Conservation (phyloP, 2,888 invertebrate genomes). For the Apamea crenata region DNA sequence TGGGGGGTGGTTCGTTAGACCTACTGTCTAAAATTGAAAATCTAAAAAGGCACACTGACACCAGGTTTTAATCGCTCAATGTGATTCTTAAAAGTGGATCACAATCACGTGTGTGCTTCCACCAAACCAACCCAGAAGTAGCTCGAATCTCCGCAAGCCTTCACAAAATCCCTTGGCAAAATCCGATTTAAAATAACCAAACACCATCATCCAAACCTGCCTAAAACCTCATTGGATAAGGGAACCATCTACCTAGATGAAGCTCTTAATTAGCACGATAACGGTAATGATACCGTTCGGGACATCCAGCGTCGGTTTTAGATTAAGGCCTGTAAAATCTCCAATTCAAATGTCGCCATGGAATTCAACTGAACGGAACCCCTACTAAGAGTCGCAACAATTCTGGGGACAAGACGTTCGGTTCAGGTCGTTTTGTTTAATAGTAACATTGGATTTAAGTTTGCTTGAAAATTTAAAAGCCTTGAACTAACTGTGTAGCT, state of each 20-base stretch:
- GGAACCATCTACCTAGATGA: conserved; percentile 63
- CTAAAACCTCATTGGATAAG: conserved; percentile 10
- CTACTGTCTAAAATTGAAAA: not conserved
- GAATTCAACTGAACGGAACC: conserved; percentile 82
- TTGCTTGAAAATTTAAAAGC: not conserved
- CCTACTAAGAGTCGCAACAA: conserved; percentile 68
- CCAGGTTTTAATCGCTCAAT: not conserved
- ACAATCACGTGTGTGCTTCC: not conserved
- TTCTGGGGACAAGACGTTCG: conserved; percentile 16
- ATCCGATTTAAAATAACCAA: not conserved
- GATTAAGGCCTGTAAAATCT: conserved; percentile 88
- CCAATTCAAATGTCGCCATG: conserved; percentile 86
- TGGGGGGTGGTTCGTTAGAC: too few relatives aligned
- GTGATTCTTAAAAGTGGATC: too few relatives aligned
- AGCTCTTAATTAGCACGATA: conserved; percentile 83
- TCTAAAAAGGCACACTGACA: too few relatives aligned
- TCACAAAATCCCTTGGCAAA: not conserved
- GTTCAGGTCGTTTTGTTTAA: conserved; percentile 22
- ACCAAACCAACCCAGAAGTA: not conserved
- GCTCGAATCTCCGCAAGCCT: too few relatives aligned
- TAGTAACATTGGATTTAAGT: not conserved
- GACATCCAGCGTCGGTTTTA: conserved; percentile 82
- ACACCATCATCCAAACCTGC: not conserved
- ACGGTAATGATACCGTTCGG: conserved; percentile 77
- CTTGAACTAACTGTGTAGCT: not conserved